A percentile compares a stretch with the other conserved stretches of the same genome.
Evolutionary conservation across 1,140 invertebrate species (phyloP).

Genomic region (Drosophila athabasca): DNA sequence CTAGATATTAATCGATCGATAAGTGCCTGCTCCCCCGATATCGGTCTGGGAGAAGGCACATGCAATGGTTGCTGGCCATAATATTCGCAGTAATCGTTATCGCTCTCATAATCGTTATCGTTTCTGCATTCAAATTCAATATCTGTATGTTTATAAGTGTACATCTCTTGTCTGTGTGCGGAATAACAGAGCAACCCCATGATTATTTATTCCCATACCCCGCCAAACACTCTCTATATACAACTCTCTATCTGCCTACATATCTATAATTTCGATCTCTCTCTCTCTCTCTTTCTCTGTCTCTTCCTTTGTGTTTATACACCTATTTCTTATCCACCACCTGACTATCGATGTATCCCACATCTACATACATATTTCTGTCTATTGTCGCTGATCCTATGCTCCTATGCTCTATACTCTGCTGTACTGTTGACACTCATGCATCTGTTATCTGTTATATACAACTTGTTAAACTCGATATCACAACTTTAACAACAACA

Average conservation of each 20-base stretch:
- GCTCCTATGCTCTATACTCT: constrained; percentile 29
- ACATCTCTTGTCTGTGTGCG: constrained; percentile 1
- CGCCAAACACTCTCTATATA: constrained; percentile 26
- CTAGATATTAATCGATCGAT: too few species aligned
- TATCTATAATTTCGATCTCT: constrained; percentile 6
- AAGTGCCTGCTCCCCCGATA: too few species aligned
- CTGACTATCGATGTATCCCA: constrained; percentile 39
- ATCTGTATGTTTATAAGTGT: constrained; percentile 3
- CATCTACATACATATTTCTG: too few species aligned
- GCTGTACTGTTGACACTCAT: constrained; percentile 63
- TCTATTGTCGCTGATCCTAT: not conserved
- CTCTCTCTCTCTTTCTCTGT: constrained; percentile 32
- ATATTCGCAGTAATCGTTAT: constrained; percentile 5
- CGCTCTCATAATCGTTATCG: constrained; percentile 33
- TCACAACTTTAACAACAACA: constrained; percentile 68
- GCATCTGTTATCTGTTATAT: constrained; percentile 65
- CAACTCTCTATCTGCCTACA: constrained; percentile 26
- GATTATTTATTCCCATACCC: not conserved
- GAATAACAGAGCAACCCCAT: not conserved
- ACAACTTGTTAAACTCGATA: constrained; percentile 61
- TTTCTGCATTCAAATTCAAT: constrained; percentile 27
- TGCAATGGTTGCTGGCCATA: too few species aligned
- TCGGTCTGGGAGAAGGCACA: too few species aligned
- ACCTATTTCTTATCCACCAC: constrained; percentile 13
- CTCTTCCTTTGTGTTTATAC: constrained; percentile 22